These are phyloP conservation scores for Pseudonaja textilis DNA, from an alignment of 2,113 vertebrate genomes.

Conservation along the genomic window DNA sequence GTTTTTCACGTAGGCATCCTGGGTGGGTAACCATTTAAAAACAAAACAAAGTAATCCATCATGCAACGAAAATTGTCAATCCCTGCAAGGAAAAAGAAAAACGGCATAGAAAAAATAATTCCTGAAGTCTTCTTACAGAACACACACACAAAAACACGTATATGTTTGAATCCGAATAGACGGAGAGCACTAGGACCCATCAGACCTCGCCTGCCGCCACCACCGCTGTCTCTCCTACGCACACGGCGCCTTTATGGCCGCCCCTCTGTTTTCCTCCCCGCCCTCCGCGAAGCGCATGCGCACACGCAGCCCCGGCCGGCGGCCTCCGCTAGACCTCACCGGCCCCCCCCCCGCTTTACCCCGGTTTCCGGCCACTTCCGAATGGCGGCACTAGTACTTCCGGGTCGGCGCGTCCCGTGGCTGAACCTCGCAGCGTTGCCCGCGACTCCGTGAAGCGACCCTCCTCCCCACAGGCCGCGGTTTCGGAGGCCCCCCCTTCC, in stretches of 20 bases:
- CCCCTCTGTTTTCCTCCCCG: too few species aligned
- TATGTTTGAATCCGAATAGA: too few species aligned
- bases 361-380: slow-evolving; percentile 41
- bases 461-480: too few species aligned
- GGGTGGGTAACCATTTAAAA: too few species aligned
- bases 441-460: background rate
- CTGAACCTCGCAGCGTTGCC: background rate
- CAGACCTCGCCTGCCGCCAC: background rate
- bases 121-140: too few species aligned
- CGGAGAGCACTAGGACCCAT: background rate
- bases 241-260: background rate
- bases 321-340: background rate
- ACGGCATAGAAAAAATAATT: too few species aligned
- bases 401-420: slow-evolving; percentile 48
- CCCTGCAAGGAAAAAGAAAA: too few species aligned
- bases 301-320: rapidly evolving
- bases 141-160: too few species aligned
- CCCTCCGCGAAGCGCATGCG: background rate
- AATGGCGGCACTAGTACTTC: slow-evolving; percentile 46
- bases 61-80: too few species aligned
- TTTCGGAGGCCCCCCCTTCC: too few species aligned
- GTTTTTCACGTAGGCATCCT: too few species aligned
- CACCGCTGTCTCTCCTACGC: background rate
- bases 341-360: background rate
- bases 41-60: too few species aligned